Percentiles rank a stretch among this genome's conserved stretches.
phyloP scores from a whole-genome alignment of 2,113 vertebrate species.

The Dipodomys merriami region DNA sequence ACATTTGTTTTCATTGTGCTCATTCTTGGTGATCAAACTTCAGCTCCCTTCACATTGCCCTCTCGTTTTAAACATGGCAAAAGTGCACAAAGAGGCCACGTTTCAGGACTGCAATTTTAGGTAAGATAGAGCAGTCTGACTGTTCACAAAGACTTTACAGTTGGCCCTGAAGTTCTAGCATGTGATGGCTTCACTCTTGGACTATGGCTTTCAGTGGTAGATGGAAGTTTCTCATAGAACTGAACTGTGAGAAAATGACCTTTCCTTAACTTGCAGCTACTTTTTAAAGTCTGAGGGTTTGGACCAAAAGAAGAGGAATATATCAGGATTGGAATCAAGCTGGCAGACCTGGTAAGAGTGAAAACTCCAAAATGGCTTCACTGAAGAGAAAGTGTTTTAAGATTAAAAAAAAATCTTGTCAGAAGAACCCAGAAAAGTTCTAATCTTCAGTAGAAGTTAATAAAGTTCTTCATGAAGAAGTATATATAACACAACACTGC shows the following conservation, averaged over 20 bases:
- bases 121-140: slow-evolving; percentile 81
- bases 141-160: slow-evolving; percentile 83
- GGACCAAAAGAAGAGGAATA: slow-evolving; percentile 79
- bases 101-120: slow-evolving; percentile 83
- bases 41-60: slow-evolving; percentile 80
- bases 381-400: slow-evolving; percentile 82
- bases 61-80: slow-evolving; percentile 78
- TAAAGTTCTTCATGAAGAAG: slow-evolving; percentile 84
- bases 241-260: slow-evolving; percentile 85
- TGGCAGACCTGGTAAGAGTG: slow-evolving; percentile 80
- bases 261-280: slow-evolving; percentile 85
- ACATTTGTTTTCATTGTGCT: slow-evolving; percentile 87
- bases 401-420: slow-evolving; percentile 80
- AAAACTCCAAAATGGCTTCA: slow-evolving; percentile 84
- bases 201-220: slow-evolving; percentile 87
- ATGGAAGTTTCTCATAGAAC: slow-evolving; percentile 87
- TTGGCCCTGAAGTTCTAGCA: slow-evolving; percentile 84
- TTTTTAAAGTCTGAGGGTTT: slow-evolving; percentile 84
- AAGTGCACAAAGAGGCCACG: slow-evolving; percentile 81
- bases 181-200: slow-evolving; percentile 87
- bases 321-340: slow-evolving; percentile 71
- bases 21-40: slow-evolving; percentile 86
- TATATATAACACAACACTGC: slow-evolving; percentile 84
- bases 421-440: slow-evolving; percentile 87
- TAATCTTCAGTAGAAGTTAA: slow-evolving; percentile 85